Evolutionary conservation across 2,113 vertebrate species (phyloP).

Genomic region (Petaurus breviceps): DNA sequence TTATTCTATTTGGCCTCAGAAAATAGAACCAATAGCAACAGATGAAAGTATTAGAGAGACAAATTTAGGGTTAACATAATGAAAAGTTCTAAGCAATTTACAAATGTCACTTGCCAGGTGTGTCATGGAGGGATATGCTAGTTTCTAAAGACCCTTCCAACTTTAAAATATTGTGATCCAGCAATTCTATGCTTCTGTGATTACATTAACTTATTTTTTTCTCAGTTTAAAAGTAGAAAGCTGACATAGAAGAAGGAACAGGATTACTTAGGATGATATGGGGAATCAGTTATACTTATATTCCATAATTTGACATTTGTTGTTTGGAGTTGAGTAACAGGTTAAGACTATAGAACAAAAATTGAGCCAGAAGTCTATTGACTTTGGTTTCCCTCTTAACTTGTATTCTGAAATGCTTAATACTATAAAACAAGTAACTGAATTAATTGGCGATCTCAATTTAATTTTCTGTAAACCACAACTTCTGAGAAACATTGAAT

Average conservation of each 20-base stretch:
- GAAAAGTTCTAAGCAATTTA: not conserved
- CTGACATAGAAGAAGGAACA: not conserved
- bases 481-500: too few relatives aligned
- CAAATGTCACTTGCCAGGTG: not conserved
- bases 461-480: not conserved
- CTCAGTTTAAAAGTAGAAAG: constrained; percentile 35
- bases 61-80: not conserved
- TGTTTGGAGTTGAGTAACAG: not conserved
- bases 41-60: not conserved
- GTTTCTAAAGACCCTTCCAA: not conserved
- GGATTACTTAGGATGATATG: not conserved
- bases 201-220: not conserved
- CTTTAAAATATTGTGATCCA: not conserved
- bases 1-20: too few relatives aligned
- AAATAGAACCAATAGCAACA: not conserved
- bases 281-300: not conserved
- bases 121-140: not conserved
- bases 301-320: not conserved
- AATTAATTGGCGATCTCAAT: not conserved
- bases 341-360: not conserved
- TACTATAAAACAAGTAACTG: not conserved
- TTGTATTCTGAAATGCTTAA: not conserved
- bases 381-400: not conserved
- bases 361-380: not conserved
- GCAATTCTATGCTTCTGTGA: not conserved